Percentiles rank a stretch among this genome's conserved stretches.
Conservation (phyloP, 1,140 invertebrate genomes). For the Subanguina moxae region DNA sequence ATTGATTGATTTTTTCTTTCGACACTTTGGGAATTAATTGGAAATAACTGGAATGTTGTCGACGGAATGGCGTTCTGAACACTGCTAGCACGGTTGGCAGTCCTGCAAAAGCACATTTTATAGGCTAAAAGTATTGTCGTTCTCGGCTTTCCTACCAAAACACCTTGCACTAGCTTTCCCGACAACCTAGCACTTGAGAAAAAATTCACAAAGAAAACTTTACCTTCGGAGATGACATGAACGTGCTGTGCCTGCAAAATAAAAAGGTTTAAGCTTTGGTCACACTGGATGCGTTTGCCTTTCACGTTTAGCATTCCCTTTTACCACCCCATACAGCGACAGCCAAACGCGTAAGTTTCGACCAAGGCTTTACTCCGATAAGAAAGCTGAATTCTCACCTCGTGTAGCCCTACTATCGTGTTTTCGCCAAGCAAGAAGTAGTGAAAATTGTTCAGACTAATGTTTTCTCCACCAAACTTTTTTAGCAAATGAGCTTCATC, state of each 20-base stretch:
- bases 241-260: conserved; percentile 50
- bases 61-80: conserved; percentile 35
- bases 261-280: too few species aligned
- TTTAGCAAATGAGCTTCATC: conserved; percentile 43
- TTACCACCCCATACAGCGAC: too few species aligned
- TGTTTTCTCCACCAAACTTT: conserved; percentile 45
- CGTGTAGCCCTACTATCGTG: conserved; percentile 52
- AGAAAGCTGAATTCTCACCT: too few species aligned
- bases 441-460: conserved; percentile 45
- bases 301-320: too few species aligned
- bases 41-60: conserved; percentile 35
- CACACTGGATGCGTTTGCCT: too few species aligned
- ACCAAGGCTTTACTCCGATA: too few species aligned
- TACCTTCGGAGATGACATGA: conserved; percentile 36
- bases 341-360: too few species aligned
- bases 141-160: too few species aligned
- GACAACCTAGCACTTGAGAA: too few species aligned
- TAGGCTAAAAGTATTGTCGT: too few species aligned
- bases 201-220: background rate
- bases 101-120: conserved; percentile 20
- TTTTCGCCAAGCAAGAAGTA: conserved; percentile 54
- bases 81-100: conserved; percentile 48
- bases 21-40: conserved; percentile 29
- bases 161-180: too few species aligned
- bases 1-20: conserved; percentile 7